Base-by-base conservation (phyloP, 2,888 invertebrate genomes). In the Scaptomyza flava region DNA sequence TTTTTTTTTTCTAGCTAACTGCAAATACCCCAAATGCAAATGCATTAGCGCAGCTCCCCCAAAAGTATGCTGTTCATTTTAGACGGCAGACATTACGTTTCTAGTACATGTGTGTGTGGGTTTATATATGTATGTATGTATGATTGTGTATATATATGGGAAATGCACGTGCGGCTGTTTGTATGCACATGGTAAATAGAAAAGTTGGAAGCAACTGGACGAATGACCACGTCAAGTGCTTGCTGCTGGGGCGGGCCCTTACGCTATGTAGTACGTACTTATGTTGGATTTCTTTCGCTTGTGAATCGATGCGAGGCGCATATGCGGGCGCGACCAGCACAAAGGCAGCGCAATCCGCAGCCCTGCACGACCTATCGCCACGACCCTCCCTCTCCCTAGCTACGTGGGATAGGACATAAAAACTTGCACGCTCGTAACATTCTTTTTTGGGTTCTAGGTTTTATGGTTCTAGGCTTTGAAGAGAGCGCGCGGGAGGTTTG, bases 141-240 rank as follows among this genome's bases (percentile, higher is more conserved):
- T 17, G 38, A 45, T 17, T 58, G 43, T 9, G 41, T n/a, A 38
- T 34, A 46, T 57, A 50, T 31, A 17, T 36, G 41, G 17, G 31
- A 45, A 56, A 31, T 17, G 17, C 56, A 51, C 57, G 63, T 61
- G 60, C 56, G 50, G n/a, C 53, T 61, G 48, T 75, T 67, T 81
- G 75, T 65, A 69, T 78, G 72, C 68, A 67, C 67, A 54, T 68
- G 64, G 79, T 65, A 72, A 80, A 81, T 66, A 68, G 17, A 17
- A 41, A 41, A 41, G 41, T 17, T 38, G 3, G 38, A 52, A 51
- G 43, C 36, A 34, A 63, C 79, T 58, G 73, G 79, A 62, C 69
- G 77, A 82, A 82, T 82, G 87, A 71, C 81, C 81, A 87, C 72
- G 72, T 66, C 74, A 86, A 86, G 77, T 65, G 70, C 64, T 70